Conservation (phyloP, 2,888 invertebrate genomes). For the Acrocera orbiculus region DNA sequence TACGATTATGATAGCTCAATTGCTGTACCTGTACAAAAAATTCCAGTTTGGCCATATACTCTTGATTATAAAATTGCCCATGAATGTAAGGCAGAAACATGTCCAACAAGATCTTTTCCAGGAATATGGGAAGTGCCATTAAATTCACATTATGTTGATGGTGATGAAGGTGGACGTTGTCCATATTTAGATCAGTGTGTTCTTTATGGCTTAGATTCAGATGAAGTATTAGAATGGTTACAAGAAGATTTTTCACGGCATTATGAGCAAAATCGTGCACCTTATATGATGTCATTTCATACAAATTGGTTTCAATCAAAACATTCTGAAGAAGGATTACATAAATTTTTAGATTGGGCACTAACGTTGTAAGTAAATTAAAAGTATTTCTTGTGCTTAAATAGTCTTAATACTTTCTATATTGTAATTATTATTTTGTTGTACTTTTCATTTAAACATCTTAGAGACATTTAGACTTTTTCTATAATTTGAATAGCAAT, state of each 20-base stretch:
- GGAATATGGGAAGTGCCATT: slow-evolving; percentile 90
- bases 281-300: slow-evolving; percentile 91
- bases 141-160: slow-evolving; percentile 75
- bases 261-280: slow-evolving; percentile 74
- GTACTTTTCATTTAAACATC: too few relatives aligned
- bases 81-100: slow-evolving; percentile 84
- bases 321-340: slow-evolving; percentile 60
- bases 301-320: slow-evolving; percentile 93
- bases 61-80: slow-evolving; percentile 84
- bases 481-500: too few relatives aligned
- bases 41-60: slow-evolving; percentile 88
- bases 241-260: slow-evolving; percentile 73
- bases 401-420: too few relatives aligned
- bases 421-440: too few relatives aligned
- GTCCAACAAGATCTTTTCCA: slow-evolving; percentile 74
- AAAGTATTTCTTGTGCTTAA: too few relatives aligned
- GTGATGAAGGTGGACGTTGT: slow-evolving; percentile 80
- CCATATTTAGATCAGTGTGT: slow-evolving; percentile 86
- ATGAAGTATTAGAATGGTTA: slow-evolving; percentile 69
- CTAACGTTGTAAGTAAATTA: slow-evolving; percentile 49
- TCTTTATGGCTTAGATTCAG: slow-evolving; percentile 65
- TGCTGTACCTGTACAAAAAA: slow-evolving; percentile 59
- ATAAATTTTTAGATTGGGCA: slow-evolving; percentile 73
- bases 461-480: too few relatives aligned
- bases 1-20: slow-evolving; percentile 87